Evolutionary conservation across 2,888 invertebrate genomes (phyloP).

Genomic region (Platycnemis pennipes): DNA sequence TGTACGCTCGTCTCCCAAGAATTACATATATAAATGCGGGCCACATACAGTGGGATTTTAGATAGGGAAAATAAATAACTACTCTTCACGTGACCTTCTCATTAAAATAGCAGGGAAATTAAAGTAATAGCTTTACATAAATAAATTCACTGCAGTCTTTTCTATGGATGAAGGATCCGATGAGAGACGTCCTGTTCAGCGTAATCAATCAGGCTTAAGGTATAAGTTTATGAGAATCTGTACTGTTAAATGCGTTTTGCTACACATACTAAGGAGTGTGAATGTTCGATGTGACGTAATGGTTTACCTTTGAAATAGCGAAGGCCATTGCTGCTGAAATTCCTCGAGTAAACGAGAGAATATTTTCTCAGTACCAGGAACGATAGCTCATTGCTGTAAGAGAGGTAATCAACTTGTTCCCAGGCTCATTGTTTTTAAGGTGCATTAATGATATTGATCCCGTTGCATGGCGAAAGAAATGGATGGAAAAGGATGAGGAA

Average conservation of each 20-base stretch:
- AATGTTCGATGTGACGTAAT: not conserved
- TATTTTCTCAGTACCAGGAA: not conserved
- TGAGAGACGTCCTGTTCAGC: too few relatives aligned
- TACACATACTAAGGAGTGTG: not conserved
- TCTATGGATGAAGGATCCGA: too few relatives aligned
- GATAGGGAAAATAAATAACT: too few relatives aligned
- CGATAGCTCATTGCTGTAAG: not conserved
- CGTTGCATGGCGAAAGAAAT: not conserved
- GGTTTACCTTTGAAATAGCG: not conserved
- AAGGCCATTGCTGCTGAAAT: not conserved
- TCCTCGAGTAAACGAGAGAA: not conserved
- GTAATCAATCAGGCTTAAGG: too few relatives aligned
- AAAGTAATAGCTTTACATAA: too few relatives aligned
- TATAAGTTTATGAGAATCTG: too few relatives aligned
- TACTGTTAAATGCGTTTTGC: too few relatives aligned
- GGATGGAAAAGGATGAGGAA: not conserved
- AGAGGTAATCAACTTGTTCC: not conserved
- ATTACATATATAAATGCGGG: too few relatives aligned
- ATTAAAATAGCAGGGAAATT: too few relatives aligned
- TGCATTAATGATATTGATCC: not conserved
- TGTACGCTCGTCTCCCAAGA: not conserved
- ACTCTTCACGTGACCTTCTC: too few relatives aligned
- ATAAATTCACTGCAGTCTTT: too few relatives aligned
- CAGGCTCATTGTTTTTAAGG: not conserved
- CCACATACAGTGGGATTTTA: too few relatives aligned